Percentiles rank a stretch among this genome's conserved stretches.
Conservation (phyloP, 1,140 invertebrate species). For the Musca vetustissima region DNA sequence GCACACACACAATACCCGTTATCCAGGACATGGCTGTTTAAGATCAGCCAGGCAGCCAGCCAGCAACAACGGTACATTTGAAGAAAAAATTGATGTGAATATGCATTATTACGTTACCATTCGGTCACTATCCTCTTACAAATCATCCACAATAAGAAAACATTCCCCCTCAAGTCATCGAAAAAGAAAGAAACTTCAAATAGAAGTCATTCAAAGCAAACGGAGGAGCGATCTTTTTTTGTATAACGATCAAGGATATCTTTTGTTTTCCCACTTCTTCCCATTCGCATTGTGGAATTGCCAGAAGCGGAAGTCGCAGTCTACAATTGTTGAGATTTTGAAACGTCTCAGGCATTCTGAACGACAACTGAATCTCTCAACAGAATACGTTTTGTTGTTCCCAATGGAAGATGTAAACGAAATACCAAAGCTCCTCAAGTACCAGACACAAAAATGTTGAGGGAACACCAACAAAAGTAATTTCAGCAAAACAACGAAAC, state of each 20-base stretch:
- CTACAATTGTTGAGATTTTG: slow-evolving; percentile 1
- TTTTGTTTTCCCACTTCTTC: slow-evolving; percentile 7
- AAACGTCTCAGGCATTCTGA: too few species aligned
- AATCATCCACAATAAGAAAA: neutral
- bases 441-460: neutral
- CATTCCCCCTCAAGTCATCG: slow-evolving; percentile 13
- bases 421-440: neutral
- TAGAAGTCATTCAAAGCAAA: slow-evolving; percentile 2
- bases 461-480: neutral
- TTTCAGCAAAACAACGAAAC: too few species aligned
- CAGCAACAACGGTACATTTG: neutral
- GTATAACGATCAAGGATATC: slow-evolving; percentile 11
- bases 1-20: neutral
- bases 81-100: neutral
- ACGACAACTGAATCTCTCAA: neutral
- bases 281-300: neutral
- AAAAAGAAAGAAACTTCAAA: neutral
- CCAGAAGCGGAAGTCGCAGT: slow-evolving; percentile 15
- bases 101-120: neutral
- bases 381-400: neutral
- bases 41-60: neutral
- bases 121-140: slow-evolving; percentile 5
- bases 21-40: neutral
- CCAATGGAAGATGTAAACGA: neutral
- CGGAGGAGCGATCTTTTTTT: neutral